phyloP scores from a whole-genome alignment of 2,888 invertebrate genomes.

The Trichogramma dendrolimi region DNA sequence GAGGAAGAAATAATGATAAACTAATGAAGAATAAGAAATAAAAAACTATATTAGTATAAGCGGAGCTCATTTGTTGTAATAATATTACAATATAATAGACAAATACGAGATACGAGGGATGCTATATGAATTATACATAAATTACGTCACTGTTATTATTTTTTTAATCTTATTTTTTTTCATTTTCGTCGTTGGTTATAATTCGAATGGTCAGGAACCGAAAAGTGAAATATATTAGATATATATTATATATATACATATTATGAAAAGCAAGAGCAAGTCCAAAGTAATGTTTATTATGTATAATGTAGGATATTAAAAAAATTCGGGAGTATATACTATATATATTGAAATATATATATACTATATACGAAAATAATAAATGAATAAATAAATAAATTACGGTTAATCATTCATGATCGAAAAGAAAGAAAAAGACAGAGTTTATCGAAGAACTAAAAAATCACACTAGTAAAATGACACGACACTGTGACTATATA shows the following conservation, averaged over 20 bases:
- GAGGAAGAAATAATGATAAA: slow-evolving; percentile 8
- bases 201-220: slow-evolving; percentile 3
- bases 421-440: neutral
- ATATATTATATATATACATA: slow-evolving; percentile 5
- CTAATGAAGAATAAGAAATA: neutral
- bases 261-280: slow-evolving; percentile 4
- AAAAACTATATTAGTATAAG: slow-evolving; percentile 14
- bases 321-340: slow-evolving; percentile 12
- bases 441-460: slow-evolving; percentile 18
- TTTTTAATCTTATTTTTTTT: slow-evolving; percentile 11
- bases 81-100: slow-evolving; percentile 7
- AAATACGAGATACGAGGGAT: slow-evolving; percentile 15
- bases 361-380: slow-evolving; percentile 14
- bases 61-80: slow-evolving; percentile 22
- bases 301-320: slow-evolving; percentile 17
- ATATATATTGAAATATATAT: slow-evolving; percentile 14
- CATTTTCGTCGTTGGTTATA: neutral
- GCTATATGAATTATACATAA: neutral
- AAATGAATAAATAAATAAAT: slow-evolving; percentile 11
- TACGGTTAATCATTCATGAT: neutral
- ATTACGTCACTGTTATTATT: slow-evolving; percentile 20
- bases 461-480: slow-evolving; percentile 5
- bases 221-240: slow-evolving; percentile 14
- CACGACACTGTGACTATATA: neutral
- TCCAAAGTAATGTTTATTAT: slow-evolving; percentile 24